Evolutionary conservation across 2,797 vertebrate genomes (phyloP).

Genomic region (Falco cherrug): DNA sequence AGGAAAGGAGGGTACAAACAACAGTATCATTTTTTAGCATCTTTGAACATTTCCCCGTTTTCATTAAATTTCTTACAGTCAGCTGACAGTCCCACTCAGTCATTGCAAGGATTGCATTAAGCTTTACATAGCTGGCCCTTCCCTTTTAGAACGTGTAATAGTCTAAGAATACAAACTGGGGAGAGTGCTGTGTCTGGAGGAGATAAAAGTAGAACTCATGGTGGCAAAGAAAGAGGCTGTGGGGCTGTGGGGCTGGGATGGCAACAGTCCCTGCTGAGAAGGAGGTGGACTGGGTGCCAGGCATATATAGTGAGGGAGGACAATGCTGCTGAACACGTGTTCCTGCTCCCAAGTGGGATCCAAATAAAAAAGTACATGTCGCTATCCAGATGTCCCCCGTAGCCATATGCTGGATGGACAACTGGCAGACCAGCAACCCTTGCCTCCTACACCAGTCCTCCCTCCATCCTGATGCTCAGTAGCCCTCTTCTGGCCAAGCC

Average conservation of each 20-base stretch:
- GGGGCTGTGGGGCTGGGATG: background rate
- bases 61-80: background rate
- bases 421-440: background rate
- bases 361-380: background rate
- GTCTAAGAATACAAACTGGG: background rate
- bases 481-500: background rate
- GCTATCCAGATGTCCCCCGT: background rate
- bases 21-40: background rate
- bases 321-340: background rate
- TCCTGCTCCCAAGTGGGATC: background rate
- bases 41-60: background rate
- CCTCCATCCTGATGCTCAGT: background rate
- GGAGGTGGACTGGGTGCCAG: background rate
- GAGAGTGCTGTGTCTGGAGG: background rate
- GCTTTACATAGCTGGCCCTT: background rate
- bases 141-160: background rate
- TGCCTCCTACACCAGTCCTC: background rate
- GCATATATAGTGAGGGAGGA: fast-evolving
- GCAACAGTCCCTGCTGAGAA: background rate
- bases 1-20: background rate
- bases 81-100: background rate
- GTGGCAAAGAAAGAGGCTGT: background rate
- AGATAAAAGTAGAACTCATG: background rate
- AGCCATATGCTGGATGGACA: background rate
- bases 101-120: background rate